Base-by-base conservation (phyloP, 1,140 invertebrate genomes). In the Penaeus indicus region DNA sequence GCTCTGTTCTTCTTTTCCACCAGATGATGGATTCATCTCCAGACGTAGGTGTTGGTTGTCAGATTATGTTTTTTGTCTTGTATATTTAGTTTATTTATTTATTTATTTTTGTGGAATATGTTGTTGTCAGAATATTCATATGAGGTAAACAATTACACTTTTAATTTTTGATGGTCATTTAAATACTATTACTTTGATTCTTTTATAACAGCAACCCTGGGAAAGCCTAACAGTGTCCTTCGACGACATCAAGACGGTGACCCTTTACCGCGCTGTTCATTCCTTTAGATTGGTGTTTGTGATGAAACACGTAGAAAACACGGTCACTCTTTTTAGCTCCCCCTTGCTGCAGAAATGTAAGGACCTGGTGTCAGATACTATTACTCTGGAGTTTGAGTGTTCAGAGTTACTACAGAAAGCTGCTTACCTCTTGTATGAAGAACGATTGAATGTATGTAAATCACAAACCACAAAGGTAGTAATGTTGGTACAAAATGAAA, bases 141-240 rank as follows among this genome's bases (percentile, higher is more conserved):
- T 10, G 10, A 13, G 54, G 54, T 16, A 54, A 13, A 13, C 16
- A 54, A 1, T 54, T 54, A 13, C 16, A 13, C 16, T 10, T 0
- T 54, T 13, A 5, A 54, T 13, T 54, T 54, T 54, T 54, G 1
- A 13, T 0, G 10, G 54, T 54, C 16, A 16, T 16, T 54, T 54
- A 13, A 11, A 54, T 54, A 54, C 11, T 11, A 54, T 27, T 21
- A 27, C 75, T 27, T 11, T n/a, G 3, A 7, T 18, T 38, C 22
- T 27, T 78, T 38, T 78, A 38, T 25, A 27, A 27, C 32, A 78
- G 75, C 75, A 27, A 38, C 75, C 75, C 8, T 78, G 75, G 75
- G 75, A 78, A 47, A 78, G 75, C 27, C 47, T 78, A 47, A 47
- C n/a, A 21, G 19, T 78, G 21, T 47, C 32, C 10, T 22, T 38